These are phyloP conservation scores for Melinaea menophilus DNA, from an alignment of 2,888 invertebrate species.

Conservation along the genomic window DNA sequence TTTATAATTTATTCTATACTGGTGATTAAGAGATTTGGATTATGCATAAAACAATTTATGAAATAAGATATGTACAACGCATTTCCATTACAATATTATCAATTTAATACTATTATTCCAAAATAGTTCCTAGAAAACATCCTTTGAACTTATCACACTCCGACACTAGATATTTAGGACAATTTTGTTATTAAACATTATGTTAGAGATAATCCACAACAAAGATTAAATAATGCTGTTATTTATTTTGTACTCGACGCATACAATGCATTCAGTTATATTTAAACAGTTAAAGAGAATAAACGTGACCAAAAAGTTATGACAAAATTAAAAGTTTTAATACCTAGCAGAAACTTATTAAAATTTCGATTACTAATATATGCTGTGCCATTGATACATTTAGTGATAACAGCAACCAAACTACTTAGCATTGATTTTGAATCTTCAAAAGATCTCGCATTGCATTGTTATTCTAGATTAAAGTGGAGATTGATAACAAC, in stretches of 20 bases:
- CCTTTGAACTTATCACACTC: too few species aligned
- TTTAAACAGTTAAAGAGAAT: constrained; percentile 2
- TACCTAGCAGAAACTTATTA: constrained; percentile 35
- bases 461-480: constrained; percentile 48
- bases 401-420: constrained; percentile 41
- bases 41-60: too few species aligned
- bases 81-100: too few species aligned
- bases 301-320: constrained; percentile 5
- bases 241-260: constrained; percentile 1
- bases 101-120: too few species aligned
- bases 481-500: constrained; percentile 63
- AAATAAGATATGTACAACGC: too few species aligned
- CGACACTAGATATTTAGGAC: too few species aligned
- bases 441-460: constrained; percentile 45
- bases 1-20: too few species aligned
- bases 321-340: constrained; percentile 13
- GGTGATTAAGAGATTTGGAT: too few species aligned
- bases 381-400: constrained; percentile 42
- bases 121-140: too few species aligned
- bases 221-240: not conserved
- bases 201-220: too few species aligned
- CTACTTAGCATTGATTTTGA: constrained; percentile 55
- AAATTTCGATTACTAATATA: constrained; percentile 55
- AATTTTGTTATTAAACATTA: too few species aligned
- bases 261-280: not conserved